Evolutionary conservation across 2,113 vertebrate species (phyloP).

Genomic region (Ophthalmotilapia sp.): DNA sequence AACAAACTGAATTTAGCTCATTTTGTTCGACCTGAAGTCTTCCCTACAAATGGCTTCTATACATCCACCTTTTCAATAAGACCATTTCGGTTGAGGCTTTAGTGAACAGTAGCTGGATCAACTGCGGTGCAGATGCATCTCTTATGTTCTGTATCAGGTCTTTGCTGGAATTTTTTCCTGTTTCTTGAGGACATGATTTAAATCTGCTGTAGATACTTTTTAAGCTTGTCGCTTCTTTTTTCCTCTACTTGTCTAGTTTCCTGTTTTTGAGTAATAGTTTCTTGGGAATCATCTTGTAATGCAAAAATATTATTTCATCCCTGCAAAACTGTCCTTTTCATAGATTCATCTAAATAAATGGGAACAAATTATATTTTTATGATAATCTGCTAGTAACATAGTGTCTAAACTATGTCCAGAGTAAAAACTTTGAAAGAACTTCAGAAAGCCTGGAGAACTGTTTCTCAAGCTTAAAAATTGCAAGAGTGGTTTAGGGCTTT

Average conservation of each 20-base stretch:
- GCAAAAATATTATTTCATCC: background rate
- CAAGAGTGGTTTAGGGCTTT: background rate
- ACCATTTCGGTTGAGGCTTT: background rate
- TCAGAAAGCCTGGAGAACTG: background rate
- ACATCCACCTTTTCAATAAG: background rate
- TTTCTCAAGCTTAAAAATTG: background rate
- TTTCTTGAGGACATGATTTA: background rate
- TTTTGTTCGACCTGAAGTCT: background rate
- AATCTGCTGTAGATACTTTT: background rate
- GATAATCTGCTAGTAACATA: background rate
- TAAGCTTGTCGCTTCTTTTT: background rate
- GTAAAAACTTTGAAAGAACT: background rate
- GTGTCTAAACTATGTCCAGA: background rate
- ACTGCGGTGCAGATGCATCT: background rate
- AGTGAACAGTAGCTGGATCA: background rate
- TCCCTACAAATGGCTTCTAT: background rate
- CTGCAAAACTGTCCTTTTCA: background rate
- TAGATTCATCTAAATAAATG: background rate
- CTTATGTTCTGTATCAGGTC: background rate
- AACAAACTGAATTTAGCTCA: background rate
- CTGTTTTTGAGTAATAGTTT: background rate
- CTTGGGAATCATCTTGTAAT: background rate
- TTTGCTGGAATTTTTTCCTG: background rate
- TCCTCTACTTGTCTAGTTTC: background rate
- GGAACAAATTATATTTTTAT: background rate